Evolutionary conservation across 1,140 invertebrate species (phyloP).

Genomic region (Microplitis mediator): DNA sequence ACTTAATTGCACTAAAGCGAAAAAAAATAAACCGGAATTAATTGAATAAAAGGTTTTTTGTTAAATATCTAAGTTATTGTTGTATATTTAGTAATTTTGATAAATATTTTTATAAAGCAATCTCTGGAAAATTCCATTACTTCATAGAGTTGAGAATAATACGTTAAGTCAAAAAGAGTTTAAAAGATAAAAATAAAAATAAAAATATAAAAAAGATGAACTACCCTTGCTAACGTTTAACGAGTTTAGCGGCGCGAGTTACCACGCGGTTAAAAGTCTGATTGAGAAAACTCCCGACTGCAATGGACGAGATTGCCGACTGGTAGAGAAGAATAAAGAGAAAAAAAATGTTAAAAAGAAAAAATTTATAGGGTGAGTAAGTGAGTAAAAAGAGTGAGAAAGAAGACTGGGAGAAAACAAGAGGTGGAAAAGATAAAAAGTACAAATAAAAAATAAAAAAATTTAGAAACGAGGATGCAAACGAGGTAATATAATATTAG

Average conservation of each 20-base stretch:
- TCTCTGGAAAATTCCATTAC: conserved; percentile 21
- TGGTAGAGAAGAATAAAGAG: conserved; percentile 15
- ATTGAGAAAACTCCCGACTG: conserved; percentile 54
- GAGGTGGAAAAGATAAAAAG: conserved; percentile 4
- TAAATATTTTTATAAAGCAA: conserved; percentile 1
- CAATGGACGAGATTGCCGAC: background rate
- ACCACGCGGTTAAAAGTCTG: conserved; percentile 53
- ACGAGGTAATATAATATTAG: conserved; percentile 62
- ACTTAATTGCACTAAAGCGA: background rate
- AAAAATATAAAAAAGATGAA: conserved; percentile 15
- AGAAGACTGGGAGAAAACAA: background rate
- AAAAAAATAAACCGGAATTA: background rate
- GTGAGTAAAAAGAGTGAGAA: background rate
- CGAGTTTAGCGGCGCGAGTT: conserved; percentile 56
- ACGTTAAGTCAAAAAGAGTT: background rate
- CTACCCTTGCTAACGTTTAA: conserved; percentile 38
- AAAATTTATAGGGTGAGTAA: no score
- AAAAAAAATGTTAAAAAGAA: background rate
- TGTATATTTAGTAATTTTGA: background rate
- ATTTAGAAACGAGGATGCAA: conserved; percentile 56
- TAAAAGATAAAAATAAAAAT: background rate
- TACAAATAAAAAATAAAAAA: conserved; percentile 42
- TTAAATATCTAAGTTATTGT: no score
- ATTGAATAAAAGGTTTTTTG: no score
- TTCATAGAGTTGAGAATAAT: conserved; percentile 21